These are phyloP conservation scores for Reticulitermes lucifugus DNA, from an alignment of 2,888 invertebrate species.

Conservation along the genomic window DNA sequence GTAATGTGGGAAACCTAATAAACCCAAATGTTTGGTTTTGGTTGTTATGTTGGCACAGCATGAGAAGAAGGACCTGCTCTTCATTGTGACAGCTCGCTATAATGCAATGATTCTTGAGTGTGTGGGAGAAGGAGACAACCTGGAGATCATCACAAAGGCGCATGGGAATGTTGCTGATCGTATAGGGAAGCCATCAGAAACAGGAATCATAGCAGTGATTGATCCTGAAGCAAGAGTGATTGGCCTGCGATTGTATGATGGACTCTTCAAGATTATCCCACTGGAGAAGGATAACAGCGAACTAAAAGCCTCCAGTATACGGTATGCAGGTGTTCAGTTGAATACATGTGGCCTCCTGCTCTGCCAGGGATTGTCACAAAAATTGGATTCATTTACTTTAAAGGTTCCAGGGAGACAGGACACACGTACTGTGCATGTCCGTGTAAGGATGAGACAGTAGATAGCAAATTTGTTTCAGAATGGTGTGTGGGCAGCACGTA, in stretches of 20 bases:
- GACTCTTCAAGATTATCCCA: slow-evolving; percentile 96
- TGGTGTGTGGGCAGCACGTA: no score
- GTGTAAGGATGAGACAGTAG: no score
- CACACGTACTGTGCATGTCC: no score
- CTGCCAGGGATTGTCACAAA: no score
- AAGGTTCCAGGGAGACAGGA: no score
- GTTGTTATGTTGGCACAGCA: slow-evolving; percentile 70
- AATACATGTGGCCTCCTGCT: no score
- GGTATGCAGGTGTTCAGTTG: slow-evolving; percentile 58
- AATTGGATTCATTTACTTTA: no score
- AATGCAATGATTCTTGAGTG: slow-evolving; percentile 98
- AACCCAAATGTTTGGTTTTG: background rate
- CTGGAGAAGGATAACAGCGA: slow-evolving; percentile 94
- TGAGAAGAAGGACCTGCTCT: slow-evolving; percentile 91
- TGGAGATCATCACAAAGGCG: slow-evolving; percentile 95
- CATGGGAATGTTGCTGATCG: slow-evolving; percentile 96
- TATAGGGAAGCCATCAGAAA: slow-evolving; percentile 95
- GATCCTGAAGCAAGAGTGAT: slow-evolving; percentile 97
- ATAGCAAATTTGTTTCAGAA: no score
- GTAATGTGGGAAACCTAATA: background rate
- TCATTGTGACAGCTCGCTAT: slow-evolving; percentile 92
- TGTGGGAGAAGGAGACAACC: slow-evolving; percentile 79
- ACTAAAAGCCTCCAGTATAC: slow-evolving; percentile 86
- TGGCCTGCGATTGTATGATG: slow-evolving; percentile 95
- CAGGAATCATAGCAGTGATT: slow-evolving; percentile 94